Conservation (phyloP, 2,888 invertebrate genomes). For the Pollenia amentaria region DNA sequence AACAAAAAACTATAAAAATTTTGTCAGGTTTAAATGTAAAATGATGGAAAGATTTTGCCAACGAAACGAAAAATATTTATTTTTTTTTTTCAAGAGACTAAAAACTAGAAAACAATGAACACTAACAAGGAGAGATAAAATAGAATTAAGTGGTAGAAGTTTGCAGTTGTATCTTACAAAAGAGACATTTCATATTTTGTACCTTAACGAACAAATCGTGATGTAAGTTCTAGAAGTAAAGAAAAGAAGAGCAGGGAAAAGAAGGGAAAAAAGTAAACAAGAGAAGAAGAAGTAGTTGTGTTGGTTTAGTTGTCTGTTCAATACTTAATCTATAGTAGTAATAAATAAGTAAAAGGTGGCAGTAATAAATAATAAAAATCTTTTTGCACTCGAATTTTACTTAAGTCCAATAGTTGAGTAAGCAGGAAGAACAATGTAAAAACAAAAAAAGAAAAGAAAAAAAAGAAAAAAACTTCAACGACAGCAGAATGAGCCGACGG, state of each 20-base stretch:
- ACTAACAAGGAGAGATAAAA: conserved; percentile 34
- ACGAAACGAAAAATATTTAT: conserved; percentile 14
- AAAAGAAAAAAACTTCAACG: not conserved
- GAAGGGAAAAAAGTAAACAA: conserved; percentile 52
- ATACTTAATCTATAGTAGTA: conserved; percentile 44
- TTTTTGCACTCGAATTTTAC: conserved; percentile 3
- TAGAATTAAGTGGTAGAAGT: conserved; percentile 52
- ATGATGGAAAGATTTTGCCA: not conserved
- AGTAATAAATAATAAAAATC: conserved; percentile 8
- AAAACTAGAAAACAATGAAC: conserved; percentile 31
- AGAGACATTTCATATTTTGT: conserved; percentile 69
- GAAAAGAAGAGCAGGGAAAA: conserved; percentile 72
- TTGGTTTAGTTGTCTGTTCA: conserved; percentile 63
- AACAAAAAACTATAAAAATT: conserved; percentile 40
- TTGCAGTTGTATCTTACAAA: conserved; percentile 58
- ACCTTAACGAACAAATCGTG: conserved; percentile 84
- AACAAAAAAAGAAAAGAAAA: not conserved
- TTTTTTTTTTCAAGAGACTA: conserved; percentile 54
- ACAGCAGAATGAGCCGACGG: not conserved
- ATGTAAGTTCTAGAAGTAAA: conserved; percentile 84
- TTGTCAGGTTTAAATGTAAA: conserved; percentile 3
- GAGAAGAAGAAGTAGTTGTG: conserved; percentile 64
- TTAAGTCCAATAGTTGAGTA: not conserved
- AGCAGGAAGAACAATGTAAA: conserved; percentile 4
- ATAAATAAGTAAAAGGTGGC: not conserved